Evolutionary conservation across 2,797 vertebrate genomes (phyloP).

Genomic region (Cryptoprocta ferox): DNA sequence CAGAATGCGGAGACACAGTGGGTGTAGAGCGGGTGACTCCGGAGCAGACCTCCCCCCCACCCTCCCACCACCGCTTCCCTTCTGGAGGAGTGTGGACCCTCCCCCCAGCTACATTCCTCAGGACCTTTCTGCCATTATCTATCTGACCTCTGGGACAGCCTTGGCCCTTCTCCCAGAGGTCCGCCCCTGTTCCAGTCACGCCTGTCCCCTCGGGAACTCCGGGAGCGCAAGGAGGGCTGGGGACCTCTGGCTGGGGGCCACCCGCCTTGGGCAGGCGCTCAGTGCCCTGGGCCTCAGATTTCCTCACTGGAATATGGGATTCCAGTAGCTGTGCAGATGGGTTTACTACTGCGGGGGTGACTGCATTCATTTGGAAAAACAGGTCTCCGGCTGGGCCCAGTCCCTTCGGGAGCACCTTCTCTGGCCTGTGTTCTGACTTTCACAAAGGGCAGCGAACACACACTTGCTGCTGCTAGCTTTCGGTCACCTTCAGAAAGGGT

Average conservation of each 20-base stretch:
- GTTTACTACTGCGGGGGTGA: not conserved
- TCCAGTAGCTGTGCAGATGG: not conserved
- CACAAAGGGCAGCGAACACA: accelerated
- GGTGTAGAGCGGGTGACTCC: not conserved
- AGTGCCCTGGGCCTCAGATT: accelerated
- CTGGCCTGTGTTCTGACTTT: not conserved
- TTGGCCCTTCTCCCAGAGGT: not conserved
- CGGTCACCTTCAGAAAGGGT: not conserved
- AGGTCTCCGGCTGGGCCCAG: not conserved
- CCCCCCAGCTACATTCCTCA: not conserved
- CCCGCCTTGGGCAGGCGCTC: not conserved
- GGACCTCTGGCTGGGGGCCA: not conserved
- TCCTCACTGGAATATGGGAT: not conserved
- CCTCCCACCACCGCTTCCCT: too few relatives aligned
- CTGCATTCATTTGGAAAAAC: not conserved
- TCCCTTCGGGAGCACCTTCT: not conserved
- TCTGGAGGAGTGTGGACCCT: not conserved
- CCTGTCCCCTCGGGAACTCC: not conserved
- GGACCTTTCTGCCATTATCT: not conserved
- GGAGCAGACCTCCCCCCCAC: not conserved
- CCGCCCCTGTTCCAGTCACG: not conserved
- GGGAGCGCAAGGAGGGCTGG: not conserved
- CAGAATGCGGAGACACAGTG: too few relatives aligned
- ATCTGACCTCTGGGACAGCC: not conserved
- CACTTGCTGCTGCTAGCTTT: not conserved